Conservation (phyloP, 2,113 vertebrate genomes). For the Catharus minimus region DNA sequence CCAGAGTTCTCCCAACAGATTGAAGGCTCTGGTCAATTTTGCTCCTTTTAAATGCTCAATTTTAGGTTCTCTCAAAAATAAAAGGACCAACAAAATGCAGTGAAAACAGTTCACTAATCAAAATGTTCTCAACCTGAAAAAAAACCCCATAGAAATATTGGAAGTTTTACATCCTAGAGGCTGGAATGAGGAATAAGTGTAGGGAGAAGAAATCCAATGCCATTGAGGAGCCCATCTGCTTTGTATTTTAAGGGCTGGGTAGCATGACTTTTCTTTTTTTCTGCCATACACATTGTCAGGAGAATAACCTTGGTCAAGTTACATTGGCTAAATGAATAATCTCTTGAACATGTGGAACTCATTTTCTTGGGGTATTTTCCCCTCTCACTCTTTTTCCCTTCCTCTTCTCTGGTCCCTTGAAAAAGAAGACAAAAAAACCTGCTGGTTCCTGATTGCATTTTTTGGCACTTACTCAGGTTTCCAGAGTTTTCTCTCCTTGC, state of each 20-base stretch:
- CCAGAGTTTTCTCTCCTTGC: background rate
- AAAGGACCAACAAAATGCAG: background rate
- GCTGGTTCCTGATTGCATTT: conserved; percentile 54
- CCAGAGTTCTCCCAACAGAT: background rate
- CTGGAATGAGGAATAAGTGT: background rate
- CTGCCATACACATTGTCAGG: conserved; percentile 51
- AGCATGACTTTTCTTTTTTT: conserved; percentile 41
- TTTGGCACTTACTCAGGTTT: conserved; percentile 51
- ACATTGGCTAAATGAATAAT: conserved; percentile 52
- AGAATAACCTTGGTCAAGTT: conserved; percentile 67
- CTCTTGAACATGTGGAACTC: conserved; percentile 74
- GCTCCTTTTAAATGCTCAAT: background rate
- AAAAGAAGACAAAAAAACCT: conserved; percentile 39
- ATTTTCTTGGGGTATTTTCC: conserved; percentile 64
- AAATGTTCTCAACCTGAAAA: background rate
- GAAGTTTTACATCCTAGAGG: background rate
- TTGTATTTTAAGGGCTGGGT: conserved; percentile 56
- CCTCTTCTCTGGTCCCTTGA: background rate
- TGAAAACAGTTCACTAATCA: background rate
- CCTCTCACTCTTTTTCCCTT: background rate
- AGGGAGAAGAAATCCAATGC: background rate
- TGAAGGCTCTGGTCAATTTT: background rate
- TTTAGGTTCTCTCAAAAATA: background rate
- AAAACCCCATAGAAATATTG: background rate
- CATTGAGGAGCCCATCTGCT: conserved; percentile 59